Evolutionary conservation across 1,140 invertebrate genomes (phyloP).

Genomic region (Trichoplusia ni): DNA sequence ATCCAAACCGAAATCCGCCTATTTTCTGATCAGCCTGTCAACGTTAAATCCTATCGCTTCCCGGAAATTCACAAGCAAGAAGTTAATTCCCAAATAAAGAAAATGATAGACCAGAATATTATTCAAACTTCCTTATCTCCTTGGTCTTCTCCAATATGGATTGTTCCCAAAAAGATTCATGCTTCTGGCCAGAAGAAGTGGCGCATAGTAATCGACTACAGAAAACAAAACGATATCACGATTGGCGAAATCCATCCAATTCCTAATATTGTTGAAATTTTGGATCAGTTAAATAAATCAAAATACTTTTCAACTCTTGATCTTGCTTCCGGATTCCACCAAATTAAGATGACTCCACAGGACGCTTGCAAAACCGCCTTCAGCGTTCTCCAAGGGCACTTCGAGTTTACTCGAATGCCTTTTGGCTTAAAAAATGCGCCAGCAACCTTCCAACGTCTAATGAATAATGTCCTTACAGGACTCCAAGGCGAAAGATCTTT

Average conservation of each 20-base stretch:
- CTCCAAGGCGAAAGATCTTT: slow-evolving; percentile 50
- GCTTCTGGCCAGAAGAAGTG: slow-evolving; percentile 34
- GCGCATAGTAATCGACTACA: slow-evolving; percentile 39
- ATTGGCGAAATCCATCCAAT: no score
- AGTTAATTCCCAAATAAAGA: no score
- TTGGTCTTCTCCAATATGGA: no score
- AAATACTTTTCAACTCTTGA: slow-evolving; percentile 61
- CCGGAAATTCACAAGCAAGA: no score
- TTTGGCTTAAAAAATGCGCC: slow-evolving; percentile 57
- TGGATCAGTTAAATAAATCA: no score
- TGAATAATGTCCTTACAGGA: no score
- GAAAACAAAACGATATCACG: slow-evolving; percentile 34
- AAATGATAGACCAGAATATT: slow-evolving; percentile 50
- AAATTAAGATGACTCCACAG: slow-evolving; percentile 47
- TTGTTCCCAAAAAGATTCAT: no score
- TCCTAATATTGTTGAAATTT: slow-evolving; percentile 17
- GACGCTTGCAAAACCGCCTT: slow-evolving; percentile 55
- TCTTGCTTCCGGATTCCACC: slow-evolving; percentile 73
- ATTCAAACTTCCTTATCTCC: slow-evolving; percentile 53
- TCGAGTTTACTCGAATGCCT: slow-evolving; percentile 53
- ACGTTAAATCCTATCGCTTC: no score
- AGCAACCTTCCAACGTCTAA: slow-evolving; percentile 65
- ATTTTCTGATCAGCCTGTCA: no score
- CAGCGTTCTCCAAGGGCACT: slow-evolving; percentile 50
- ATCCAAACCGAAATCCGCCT: slow-evolving; percentile 33